A percentile compares a stretch with the other conserved stretches of the same genome.
These are phyloP conservation scores for Anthopleura xanthogrammica DNA, from an alignment of 92 coral and sea anemone species.

Conservation along the genomic window DNA sequence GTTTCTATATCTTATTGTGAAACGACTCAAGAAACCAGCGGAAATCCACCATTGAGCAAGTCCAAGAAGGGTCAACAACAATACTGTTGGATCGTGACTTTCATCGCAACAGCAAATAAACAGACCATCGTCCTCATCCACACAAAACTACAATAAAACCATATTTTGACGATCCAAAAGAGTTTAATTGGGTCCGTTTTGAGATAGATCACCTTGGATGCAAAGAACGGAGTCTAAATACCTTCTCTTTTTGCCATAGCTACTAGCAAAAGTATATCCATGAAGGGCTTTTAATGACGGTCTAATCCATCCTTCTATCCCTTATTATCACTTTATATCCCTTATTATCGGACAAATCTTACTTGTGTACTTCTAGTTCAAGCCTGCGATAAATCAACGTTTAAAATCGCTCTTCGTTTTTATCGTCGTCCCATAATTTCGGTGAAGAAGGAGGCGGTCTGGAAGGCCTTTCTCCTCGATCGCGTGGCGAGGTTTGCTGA, in stretches of 20 bases:
- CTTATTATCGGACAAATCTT: slow-evolving; percentile 22
- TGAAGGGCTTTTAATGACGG: neutral
- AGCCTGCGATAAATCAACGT: neutral
- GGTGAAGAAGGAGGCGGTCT: slow-evolving; percentile 70
- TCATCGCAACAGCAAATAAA: slow-evolving; percentile 41
- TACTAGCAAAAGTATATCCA: neutral
- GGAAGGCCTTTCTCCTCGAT: slow-evolving; percentile 39
- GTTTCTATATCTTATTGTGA: neutral
- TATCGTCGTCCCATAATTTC: slow-evolving; percentile 49
- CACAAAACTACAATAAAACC: slow-evolving; percentile 1
- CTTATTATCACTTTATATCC: slow-evolving; percentile 16
- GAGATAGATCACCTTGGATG: neutral
- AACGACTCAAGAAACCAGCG: neutral
- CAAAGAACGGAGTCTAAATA: neutral
- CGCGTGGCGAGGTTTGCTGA: slow-evolving; percentile 28
- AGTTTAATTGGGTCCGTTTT: neutral
- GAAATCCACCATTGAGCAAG: neutral
- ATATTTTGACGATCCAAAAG: neutral
- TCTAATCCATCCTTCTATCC: slow-evolving; percentile 7
- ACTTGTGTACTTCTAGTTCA: neutral
- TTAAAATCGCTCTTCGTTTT: neutral
- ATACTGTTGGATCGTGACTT: slow-evolving; percentile 28
- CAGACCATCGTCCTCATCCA: neutral
- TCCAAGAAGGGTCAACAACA: neutral
- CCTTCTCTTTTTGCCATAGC: neutral